phyloP scores from a whole-genome alignment of 2,888 invertebrate genomes.

The Agriopis marginaria region DNA sequence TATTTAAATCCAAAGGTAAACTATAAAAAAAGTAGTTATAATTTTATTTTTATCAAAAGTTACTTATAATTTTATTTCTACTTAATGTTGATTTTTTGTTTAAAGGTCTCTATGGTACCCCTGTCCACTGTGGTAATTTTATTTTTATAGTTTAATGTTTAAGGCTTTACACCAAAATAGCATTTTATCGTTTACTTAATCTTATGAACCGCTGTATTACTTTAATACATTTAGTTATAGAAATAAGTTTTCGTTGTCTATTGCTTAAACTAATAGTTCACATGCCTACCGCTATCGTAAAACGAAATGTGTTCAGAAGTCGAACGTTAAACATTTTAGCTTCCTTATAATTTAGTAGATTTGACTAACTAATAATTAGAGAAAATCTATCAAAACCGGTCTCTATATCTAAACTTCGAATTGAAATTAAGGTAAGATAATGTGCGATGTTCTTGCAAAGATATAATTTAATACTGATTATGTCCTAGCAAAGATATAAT shows the following conservation, averaged over 20 bases:
- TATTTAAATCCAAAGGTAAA: not conserved
- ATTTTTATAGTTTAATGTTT: not conserved
- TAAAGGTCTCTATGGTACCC: not conserved
- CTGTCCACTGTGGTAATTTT: not conserved
- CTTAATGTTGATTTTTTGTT: not conserved
- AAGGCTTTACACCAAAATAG: conserved; percentile 7
- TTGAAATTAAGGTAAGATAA: no score
- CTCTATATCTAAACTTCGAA: no score
- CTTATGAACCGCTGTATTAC: conserved; percentile 13
- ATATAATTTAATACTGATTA: no score
- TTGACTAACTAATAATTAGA: no score
- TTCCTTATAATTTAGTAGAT: no score
- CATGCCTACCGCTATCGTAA: no score
- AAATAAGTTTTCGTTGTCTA: conserved; percentile 1
- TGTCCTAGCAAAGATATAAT: no score
- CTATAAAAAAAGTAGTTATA: not conserved
- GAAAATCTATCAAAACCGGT: no score
- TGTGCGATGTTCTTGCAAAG: no score
- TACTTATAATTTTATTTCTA: not conserved
- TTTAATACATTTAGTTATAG: not conserved
- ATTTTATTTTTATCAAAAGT: not conserved
- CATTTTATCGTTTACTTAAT: conserved; percentile 7
- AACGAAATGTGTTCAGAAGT: no score
- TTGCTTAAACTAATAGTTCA: not conserved
- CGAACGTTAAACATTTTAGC: no score